Percentiles rank a stretch among this genome's conserved stretches.
Conservation (phyloP, 1,140 invertebrate species). For the Drosophila yakuba region DNA sequence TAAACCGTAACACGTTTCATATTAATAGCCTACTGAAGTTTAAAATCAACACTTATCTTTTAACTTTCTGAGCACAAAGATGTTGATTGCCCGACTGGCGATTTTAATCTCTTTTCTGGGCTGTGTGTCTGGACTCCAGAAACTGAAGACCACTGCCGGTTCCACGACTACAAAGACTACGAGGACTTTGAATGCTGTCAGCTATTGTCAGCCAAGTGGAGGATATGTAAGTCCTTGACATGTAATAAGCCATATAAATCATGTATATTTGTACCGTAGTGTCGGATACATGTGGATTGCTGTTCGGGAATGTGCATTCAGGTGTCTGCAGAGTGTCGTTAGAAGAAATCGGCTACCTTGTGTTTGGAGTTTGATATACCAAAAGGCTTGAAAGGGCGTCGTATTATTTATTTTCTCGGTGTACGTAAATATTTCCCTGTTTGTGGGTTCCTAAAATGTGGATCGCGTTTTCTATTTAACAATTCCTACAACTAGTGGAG, state of each 20-base stretch:
- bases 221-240: neutral
- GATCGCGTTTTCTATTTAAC: neutral
- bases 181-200: neutral
- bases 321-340: constrained; percentile 1
- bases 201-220: neutral
- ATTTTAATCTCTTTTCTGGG: neutral
- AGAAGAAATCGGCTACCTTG: no score
- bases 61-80: neutral
- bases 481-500: neutral
- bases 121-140: neutral
- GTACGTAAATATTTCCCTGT: no score
- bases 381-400: no score
- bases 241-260: neutral
- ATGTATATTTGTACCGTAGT: neutral
- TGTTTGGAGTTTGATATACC: no score
- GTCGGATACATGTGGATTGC: neutral
- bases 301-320: neutral
- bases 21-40: neutral
- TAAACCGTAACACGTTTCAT: neutral
- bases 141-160: neutral
- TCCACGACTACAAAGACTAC: neutral
- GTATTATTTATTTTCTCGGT: no score
- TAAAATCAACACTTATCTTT: neutral
- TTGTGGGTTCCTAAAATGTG: no score
- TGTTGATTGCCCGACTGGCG: neutral